Conservation (phyloP, 2,113 vertebrate genomes). For the Anguilla rostrata region DNA sequence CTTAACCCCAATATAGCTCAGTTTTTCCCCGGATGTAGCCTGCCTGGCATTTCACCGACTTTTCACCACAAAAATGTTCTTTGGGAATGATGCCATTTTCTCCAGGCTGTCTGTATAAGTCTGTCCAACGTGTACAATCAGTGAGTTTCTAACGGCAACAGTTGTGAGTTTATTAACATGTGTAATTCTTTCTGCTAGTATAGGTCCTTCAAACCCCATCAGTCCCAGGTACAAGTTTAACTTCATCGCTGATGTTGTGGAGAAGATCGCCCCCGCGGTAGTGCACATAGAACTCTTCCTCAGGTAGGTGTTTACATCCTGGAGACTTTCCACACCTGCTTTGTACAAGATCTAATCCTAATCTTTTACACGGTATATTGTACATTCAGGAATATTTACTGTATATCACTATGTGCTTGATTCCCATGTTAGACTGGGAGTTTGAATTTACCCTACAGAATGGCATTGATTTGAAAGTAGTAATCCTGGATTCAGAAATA, state of each 20-base stretch:
- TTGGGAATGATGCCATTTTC: no score
- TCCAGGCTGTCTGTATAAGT: background rate
- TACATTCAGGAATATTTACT: no score
- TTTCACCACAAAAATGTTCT: no score
- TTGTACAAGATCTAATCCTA: background rate
- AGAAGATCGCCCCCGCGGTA: slow-evolving; percentile 91
- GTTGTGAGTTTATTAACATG: slow-evolving; percentile 51
- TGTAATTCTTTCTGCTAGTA: slow-evolving; percentile 75
- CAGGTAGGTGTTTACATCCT: slow-evolving; percentile 67
- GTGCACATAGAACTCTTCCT: slow-evolving; percentile 92
- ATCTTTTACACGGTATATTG: background rate
- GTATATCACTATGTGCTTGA: no score
- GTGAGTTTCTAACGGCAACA: background rate
- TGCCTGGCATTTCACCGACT: no score
- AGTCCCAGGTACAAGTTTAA: slow-evolving; percentile 93
- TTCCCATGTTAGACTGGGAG: no score
- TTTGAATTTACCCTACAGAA: no score
- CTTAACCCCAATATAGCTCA: no score
- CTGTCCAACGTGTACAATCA: background rate
- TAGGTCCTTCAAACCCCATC: slow-evolving; percentile 78
- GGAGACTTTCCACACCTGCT: background rate
- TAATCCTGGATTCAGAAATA: background rate
- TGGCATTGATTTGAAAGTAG: background rate
- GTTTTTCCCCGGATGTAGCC: no score
- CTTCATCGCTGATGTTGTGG: slow-evolving; percentile 97